Conservation (phyloP, 1,140 invertebrate species). For the Drosophila lowei region DNA sequence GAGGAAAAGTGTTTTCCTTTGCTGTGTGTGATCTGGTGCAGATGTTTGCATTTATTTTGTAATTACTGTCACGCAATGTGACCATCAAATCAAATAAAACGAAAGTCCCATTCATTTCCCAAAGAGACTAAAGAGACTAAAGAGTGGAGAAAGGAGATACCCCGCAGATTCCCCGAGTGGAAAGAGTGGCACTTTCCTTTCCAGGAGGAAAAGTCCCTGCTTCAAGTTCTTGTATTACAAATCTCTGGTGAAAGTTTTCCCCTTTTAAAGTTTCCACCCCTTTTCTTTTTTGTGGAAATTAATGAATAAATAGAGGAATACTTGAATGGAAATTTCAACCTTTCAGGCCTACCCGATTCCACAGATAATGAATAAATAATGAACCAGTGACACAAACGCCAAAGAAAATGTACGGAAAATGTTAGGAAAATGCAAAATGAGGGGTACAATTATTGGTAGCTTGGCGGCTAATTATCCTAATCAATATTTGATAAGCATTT, state of each 20-base stretch:
- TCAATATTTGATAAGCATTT: no score
- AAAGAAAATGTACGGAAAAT: background rate
- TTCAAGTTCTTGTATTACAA: no score
- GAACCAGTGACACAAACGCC: constrained; percentile 19
- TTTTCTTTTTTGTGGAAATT: constrained; percentile 11
- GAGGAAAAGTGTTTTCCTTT: constrained; percentile 34
- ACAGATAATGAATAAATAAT: constrained; percentile 49
- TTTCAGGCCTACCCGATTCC: background rate
- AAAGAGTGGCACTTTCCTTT: background rate
- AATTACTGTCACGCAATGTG: constrained; percentile 79
- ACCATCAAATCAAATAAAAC: constrained; percentile 79
- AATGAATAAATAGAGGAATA: constrained; percentile 35
- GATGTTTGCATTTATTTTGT: constrained; percentile 80
- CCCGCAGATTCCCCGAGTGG: background rate
- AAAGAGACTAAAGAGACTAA: constrained; percentile 28
- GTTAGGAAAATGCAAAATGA: constrained; percentile 3
- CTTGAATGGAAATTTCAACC: background rate
- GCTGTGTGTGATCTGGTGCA: constrained; percentile 60
- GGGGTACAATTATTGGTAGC: constrained; percentile 13
- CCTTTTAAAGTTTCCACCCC: no score
- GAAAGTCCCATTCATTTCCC: constrained; percentile 43
- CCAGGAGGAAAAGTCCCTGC: no score
- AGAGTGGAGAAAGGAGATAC: constrained; percentile 13
- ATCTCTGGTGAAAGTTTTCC: no score
- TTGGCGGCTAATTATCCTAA: background rate